phyloP scores from a whole-genome alignment of 2,888 invertebrate species.

The Galeopsomyia nigrocyanea region DNA sequence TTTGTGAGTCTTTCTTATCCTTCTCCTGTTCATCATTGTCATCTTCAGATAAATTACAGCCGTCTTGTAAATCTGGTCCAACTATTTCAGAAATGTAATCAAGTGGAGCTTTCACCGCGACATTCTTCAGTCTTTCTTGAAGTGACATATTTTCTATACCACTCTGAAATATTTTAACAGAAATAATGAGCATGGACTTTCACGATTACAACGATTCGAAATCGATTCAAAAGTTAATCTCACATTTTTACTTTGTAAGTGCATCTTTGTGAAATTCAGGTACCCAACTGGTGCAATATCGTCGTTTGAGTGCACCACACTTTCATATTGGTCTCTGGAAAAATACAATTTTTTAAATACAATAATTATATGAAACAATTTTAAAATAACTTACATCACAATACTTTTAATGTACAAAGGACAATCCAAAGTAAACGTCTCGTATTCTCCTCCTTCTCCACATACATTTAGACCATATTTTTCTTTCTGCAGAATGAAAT shows the following conservation, averaged over 20 bases:
- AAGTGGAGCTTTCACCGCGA: slow-evolving; percentile 63
- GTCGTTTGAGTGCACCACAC: slow-evolving; percentile 91
- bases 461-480: slow-evolving; percentile 96
- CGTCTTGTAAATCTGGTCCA: slow-evolving; percentile 66
- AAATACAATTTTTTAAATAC: slow-evolving; percentile 48
- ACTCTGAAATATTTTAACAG: slow-evolving; percentile 54
- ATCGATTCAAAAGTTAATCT: slow-evolving; percentile 4
- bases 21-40: slow-evolving; percentile 63
- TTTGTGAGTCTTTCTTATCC: slow-evolving; percentile 61
- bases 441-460: slow-evolving; percentile 99
- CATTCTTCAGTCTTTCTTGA: slow-evolving; percentile 62
- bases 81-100: slow-evolving; percentile 67
- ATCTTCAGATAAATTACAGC: slow-evolving; percentile 66
- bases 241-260: slow-evolving; percentile 71
- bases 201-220: background rate
- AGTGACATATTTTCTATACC: slow-evolving; percentile 62
- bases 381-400: slow-evolving; percentile 77
- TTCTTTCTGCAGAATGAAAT: slow-evolving; percentile 75
- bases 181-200: background rate
- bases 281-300: slow-evolving; percentile 96
- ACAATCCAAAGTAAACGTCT: slow-evolving; percentile 97
- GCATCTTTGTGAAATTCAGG: slow-evolving; percentile 87
- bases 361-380: slow-evolving; percentile 46
- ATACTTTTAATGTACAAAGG: slow-evolving; percentile 93
- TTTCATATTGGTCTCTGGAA: slow-evolving; percentile 86